Conservation (phyloP, 2,888 invertebrate species). For the Amiota communis region DNA sequence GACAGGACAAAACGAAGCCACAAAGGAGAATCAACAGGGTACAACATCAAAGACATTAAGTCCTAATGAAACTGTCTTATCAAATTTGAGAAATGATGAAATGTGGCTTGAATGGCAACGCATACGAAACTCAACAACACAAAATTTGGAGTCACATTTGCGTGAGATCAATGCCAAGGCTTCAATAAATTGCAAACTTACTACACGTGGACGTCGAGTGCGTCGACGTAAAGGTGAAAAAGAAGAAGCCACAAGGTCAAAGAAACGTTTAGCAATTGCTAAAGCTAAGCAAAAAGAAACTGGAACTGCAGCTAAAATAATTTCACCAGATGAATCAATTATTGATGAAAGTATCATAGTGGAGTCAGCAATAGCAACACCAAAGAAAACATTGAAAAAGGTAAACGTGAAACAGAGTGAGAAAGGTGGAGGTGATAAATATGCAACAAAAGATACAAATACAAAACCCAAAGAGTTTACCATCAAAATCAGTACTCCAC, state of each 20-base stretch:
- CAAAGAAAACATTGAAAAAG: slow-evolving; percentile 3
- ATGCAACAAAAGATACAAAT: slow-evolving; percentile 5
- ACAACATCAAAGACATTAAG: background rate
- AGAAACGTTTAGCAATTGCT: slow-evolving; percentile 19
- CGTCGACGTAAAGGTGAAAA: slow-evolving; percentile 35
- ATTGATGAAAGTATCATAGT: background rate
- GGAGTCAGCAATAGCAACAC: slow-evolving; percentile 28
- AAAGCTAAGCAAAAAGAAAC: slow-evolving; percentile 40
- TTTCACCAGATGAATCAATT: background rate
- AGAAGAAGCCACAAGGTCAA: background rate
- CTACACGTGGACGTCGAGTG: slow-evolving; percentile 41
- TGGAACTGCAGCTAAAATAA: slow-evolving; percentile 19
- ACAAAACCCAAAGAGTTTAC: slow-evolving; percentile 45
- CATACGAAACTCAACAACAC: slow-evolving; percentile 53
- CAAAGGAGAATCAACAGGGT: slow-evolving; percentile 47
- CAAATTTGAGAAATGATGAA: slow-evolving; percentile 40
- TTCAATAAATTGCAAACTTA: slow-evolving; percentile 35
- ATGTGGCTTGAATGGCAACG: slow-evolving; percentile 63
- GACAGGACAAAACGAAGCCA: background rate
- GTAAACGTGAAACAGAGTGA: slow-evolving; percentile 18
- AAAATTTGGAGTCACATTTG: slow-evolving; percentile 67
- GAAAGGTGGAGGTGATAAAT: background rate
- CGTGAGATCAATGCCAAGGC: slow-evolving; percentile 64
- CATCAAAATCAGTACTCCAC: slow-evolving; percentile 61
- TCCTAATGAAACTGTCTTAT: background rate